Evolutionary conservation across 2,113 vertebrate genomes (phyloP).

Genomic region (Sorex araneus): DNA sequence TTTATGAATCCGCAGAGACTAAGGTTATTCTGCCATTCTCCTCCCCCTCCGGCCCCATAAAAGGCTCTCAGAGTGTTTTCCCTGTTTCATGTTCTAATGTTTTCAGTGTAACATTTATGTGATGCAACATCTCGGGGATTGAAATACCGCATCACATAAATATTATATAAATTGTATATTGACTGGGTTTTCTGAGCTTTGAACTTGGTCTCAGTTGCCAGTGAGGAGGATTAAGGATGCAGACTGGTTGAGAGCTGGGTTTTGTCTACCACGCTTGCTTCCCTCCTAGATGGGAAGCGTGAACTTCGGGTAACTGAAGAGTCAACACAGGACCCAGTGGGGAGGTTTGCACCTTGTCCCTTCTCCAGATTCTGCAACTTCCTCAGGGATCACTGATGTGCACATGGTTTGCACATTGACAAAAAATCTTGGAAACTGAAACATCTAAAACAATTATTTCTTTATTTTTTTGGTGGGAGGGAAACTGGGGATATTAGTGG

Average conservation of each 20-base stretch:
- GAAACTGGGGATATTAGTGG: too few species aligned
- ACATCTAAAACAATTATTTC: slow-evolving; percentile 22
- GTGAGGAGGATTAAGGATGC: neutral
- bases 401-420: neutral
- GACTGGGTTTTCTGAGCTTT: neutral
- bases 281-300: neutral
- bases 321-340: neutral
- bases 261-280: neutral
- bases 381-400: neutral
- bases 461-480: too few species aligned
- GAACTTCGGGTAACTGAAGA: neutral
- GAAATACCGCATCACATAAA: too few species aligned
- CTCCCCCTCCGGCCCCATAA: neutral
- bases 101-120: neutral
- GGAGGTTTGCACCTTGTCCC: too few species aligned
- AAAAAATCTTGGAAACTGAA: neutral
- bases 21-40: neutral
- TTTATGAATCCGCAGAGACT: neutral
- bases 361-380: neutral
- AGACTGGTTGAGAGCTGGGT: accelerated
- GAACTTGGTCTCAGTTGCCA: neutral
- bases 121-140: neutral
- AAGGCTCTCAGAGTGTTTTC: neutral
- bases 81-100: neutral
- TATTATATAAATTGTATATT: too few species aligned